These are phyloP conservation scores for Macaca nemestrina DNA, from an alignment of 2,113 vertebrate species.

Conservation along the genomic window DNA sequence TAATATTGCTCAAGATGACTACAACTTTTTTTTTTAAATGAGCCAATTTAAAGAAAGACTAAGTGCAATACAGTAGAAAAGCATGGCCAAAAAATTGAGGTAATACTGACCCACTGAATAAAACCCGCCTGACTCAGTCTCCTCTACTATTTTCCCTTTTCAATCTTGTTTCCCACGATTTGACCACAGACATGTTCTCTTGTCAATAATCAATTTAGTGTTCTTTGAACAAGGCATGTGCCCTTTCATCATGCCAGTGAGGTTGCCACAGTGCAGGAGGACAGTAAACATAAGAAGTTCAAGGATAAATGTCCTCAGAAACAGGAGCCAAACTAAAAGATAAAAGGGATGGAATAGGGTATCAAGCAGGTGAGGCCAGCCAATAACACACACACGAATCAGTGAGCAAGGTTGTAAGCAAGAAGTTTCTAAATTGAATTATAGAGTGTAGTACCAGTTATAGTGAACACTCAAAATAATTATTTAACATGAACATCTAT, in stretches of 20 bases:
- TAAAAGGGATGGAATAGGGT: not conserved
- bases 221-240: not conserved
- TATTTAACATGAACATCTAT: not conserved
- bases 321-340: not conserved
- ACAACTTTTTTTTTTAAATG: not conserved
- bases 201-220: not conserved
- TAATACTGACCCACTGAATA: not conserved
- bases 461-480: not conserved
- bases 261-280: not conserved
- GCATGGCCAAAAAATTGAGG: not conserved
- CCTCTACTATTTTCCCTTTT: not conserved
- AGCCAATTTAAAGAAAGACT: not conserved
- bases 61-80: not conserved
- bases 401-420: not conserved
- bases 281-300: not conserved
- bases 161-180: not conserved
- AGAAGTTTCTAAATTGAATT: not conserved
- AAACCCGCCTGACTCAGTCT: not conserved
- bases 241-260: not conserved
- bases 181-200: not conserved
- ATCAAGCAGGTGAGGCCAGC: not conserved
- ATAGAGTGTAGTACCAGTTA: not conserved
- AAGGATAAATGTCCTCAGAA: not conserved
- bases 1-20: not conserved
- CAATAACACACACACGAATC: not conserved